These are phyloP conservation scores for Diorhabda sublineata DNA, from an alignment of 1,140 invertebrate species.

Conservation along the genomic window DNA sequence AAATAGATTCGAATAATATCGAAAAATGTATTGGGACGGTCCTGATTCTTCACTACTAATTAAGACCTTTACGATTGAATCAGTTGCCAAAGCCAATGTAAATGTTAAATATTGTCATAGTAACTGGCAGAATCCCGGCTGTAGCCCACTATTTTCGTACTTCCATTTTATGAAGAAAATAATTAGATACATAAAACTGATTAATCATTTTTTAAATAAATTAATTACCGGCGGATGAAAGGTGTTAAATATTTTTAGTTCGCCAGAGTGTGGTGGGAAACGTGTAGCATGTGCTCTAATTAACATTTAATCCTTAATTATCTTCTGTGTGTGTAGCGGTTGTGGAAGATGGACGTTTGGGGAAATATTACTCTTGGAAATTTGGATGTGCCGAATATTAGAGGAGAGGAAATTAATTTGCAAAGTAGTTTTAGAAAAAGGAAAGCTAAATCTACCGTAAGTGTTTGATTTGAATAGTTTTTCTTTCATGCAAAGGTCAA, in stretches of 20 bases:
- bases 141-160: constrained; percentile 23
- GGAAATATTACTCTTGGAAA: constrained; percentile 54
- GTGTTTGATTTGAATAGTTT: neutral
- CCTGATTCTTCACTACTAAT: constrained; percentile 4
- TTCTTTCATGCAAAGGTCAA: too few species aligned
- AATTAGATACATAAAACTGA: too few species aligned
- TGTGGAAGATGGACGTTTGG: constrained; percentile 58
- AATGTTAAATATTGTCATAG: constrained; percentile 7
- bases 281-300: too few species aligned
- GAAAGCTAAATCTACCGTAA: neutral
- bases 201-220: too few species aligned
- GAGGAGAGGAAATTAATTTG: constrained; percentile 51
- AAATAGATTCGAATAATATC: too few species aligned
- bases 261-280: too few species aligned
- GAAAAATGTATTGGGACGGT: neutral
- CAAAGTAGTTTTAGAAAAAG: constrained; percentile 51
- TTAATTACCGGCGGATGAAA: too few species aligned
- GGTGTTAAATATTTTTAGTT: too few species aligned
- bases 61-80: constrained; percentile 5
- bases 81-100: constrained; percentile 8
- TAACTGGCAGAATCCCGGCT: constrained; percentile 15
- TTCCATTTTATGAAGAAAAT: neutral
- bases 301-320: too few species aligned
- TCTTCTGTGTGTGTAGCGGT: neutral
- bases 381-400: constrained; percentile 55